Evolutionary conservation across 1,140 invertebrate genomes (phyloP), one percentile per base, ranked within the genome.

Genomic region (Melitaea cinxia): DNA sequence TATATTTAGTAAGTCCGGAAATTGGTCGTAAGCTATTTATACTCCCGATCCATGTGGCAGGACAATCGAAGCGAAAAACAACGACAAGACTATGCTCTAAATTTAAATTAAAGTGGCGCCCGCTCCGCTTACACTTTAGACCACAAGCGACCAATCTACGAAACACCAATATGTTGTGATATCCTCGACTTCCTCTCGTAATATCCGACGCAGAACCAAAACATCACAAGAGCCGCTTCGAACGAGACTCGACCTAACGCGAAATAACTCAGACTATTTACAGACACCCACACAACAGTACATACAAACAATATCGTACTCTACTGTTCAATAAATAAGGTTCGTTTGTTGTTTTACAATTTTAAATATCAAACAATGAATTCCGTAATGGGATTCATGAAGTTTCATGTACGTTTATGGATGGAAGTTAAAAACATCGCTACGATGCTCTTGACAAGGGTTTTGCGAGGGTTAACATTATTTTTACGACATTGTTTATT

Each of bases 121-220:
- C 12, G 26, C 75, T 37, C 10, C 12, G 26, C 73, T 73, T 49
- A 26, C 57, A 49, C 1, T 33, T 19, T 49, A 26, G 15, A 72
- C 64, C 69, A 49, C 24, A 33, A 35, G 15, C 47, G 65, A 75
- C 74, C 71, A 74, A 77, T 77, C 68, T 77, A 81, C 45, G 63
- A 74, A 75, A 77, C 70, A 68, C 77, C 75, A 76, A 80, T 80
- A 82, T 76, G 74, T 76, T 77, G 70, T 62, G 74, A 70, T 80
- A 80, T 74, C 60, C 65, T 60, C 69, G 54, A 63, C 69, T 72
- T 74, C 72, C 70, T 75, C 70, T 75, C 72, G 73, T 73, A 71
- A 77, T 65, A 69, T 60, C 56, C 37, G 39, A 26, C 42, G 21
- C n/a, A 26, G 12, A 14, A 9, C 37, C 37, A 4, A 47, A 33